Evolutionary conservation across 1,140 invertebrate species (phyloP), one percentile per base, ranked within the genome.

Genomic region (Brachionus koreanus): DNA sequence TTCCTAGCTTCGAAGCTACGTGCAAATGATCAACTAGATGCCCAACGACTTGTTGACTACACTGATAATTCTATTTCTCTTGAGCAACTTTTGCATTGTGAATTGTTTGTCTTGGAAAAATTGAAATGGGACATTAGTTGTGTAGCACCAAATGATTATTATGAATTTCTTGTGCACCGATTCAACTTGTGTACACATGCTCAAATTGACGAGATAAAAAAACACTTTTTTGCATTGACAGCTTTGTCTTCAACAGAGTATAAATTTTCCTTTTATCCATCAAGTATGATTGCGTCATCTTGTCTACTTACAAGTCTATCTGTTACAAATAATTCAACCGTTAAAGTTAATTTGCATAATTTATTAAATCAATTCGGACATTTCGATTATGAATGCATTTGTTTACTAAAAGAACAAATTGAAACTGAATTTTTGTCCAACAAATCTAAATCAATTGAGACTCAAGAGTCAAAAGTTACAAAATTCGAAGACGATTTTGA

Each of bases 1-100:
- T 91, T 97, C 82, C 89, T 98, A 69, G 93, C 94, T 3, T 96
- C 95, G 16, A 98, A 98, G 89, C 89, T 97, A 19, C 91, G 94
- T 65, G 93, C 96, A 87, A 92, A 93, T 1, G 90, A 90, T 79
- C 93, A 93, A 2, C 88, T 97, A 5, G 91, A 92, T 5, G 92
- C 93, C 0, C 92, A 95, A 81, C 89, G 92, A 57, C 90, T 98
- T 39, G 93, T 95, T 83, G 93, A 93, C 87, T 97, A 96, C 89
- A 96, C 95, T 7, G 95, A 96, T 86, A 93, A 94, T 87, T 95
- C 94, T 86, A 93, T 96, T 87, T 92, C 92, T 57, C 89, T 92
- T 79, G 89, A 92, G 67, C 93, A 96, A 85, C 90, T 97, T 16
- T 91, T 94, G 93, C 92, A 92, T 85, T 94, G 93, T 93, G 93